Evolutionary conservation across 2,888 invertebrate species (phyloP), one percentile per base, ranked within the genome.

Genomic region (Boloria euphrosyne): DNA sequence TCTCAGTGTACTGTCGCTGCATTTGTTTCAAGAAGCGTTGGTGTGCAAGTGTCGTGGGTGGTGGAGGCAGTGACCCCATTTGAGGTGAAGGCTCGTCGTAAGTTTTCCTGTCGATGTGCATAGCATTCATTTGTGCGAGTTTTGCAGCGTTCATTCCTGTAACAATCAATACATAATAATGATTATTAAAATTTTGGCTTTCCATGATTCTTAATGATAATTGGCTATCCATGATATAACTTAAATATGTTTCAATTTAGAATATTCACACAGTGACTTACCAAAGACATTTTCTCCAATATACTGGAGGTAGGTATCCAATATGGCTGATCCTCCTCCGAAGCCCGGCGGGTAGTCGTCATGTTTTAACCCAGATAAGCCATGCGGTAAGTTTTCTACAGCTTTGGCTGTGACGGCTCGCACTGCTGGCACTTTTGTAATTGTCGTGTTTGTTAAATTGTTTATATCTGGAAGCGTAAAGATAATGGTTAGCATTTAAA

Each of bases 271-370:
- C 17, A 17, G 0, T 7, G 13, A 10, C 90, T 93, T 82, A 90
- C 95, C 94, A 69, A 95, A 94, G 60, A 96, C 95, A 80, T 96
- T 97, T 83, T 97, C 97, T 2, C 96, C 96, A 78, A 97, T 97
- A 78, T 97, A 95, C 84, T 97, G 97, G 69, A 97, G 93, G 83
- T 97, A 97, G 14, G 97, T 97, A 84, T 97, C 97, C 69, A 97
- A 89, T 65, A 97, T 93, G 3, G 97, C 96, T 4, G 96, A 96
- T 53, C 96, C 94, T 61, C 96, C 94, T 31, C 95, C 94, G 69
- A 95, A 93, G 5, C 95, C 94, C 13, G 95, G 95, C 47, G 95
- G 95, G 80, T 95, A 95, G 54, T 93, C 93, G 68, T 96, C 95
- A 71, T 95, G 95, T 75, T 94, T 95, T 73, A 95, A 94, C 22